Conservation (phyloP, 2,113 vertebrate species). For the Peromyscus polionotus region DNA sequence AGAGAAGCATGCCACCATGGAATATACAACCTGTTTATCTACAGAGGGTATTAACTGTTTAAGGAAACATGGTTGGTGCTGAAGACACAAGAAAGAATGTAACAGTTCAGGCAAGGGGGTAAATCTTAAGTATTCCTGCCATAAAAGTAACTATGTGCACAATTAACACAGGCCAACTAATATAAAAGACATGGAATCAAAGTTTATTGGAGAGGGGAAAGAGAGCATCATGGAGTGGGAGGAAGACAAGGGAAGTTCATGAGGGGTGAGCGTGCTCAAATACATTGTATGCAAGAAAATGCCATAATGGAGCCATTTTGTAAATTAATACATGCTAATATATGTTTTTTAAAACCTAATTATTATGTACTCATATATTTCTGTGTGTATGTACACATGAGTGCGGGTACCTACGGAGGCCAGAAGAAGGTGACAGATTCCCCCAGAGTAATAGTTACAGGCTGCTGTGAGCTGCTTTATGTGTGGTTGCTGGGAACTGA, state of each 20-base stretch:
- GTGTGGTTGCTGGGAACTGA: background rate
- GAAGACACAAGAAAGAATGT: background rate
- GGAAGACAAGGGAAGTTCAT: background rate
- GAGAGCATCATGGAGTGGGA: background rate
- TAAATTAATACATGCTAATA: too few relatives aligned
- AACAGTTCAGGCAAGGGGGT: background rate
- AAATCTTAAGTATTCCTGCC: background rate
- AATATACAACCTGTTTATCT: background rate
- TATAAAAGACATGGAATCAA: background rate
- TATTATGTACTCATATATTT: background rate
- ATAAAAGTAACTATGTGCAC: background rate
- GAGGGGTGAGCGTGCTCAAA: background rate
- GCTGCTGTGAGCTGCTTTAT: background rate
- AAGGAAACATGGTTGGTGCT: background rate
- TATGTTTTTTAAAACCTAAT: background rate
- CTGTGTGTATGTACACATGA: background rate
- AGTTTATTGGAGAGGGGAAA: background rate
- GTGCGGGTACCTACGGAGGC: background rate
- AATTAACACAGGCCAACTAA: background rate
- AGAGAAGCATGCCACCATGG: background rate
- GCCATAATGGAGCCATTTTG: background rate
- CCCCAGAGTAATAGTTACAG: too few relatives aligned
- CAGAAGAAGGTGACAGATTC: background rate
- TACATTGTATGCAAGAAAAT: background rate
- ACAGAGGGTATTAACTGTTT: background rate